Percentiles rank a stretch among this genome's conserved stretches.
phyloP scores from a whole-genome alignment of 2,888 invertebrate genomes.

The Aethes cnicana region DNA sequence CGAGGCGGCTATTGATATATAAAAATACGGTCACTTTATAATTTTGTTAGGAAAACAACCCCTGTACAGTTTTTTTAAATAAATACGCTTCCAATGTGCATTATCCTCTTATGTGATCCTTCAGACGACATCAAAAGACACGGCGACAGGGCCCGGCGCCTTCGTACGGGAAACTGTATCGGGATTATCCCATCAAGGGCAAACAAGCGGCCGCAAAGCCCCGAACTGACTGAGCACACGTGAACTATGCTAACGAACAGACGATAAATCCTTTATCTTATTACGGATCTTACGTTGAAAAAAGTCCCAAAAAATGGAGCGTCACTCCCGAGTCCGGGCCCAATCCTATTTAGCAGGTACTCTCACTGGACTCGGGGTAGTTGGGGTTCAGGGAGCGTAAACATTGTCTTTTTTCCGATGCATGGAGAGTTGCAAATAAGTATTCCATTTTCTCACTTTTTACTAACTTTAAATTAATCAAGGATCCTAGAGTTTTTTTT shows the following conservation, averaged over 20 bases:
- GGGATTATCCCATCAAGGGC: constrained; percentile 71
- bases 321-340: constrained; percentile 36
- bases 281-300: constrained; percentile 56
- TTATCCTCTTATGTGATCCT: constrained; percentile 47
- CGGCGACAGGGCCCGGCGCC: constrained; percentile 43
- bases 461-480: too few species aligned
- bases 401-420: neutral
- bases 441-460: neutral
- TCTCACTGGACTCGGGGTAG: constrained; percentile 10
- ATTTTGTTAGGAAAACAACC: too few species aligned
- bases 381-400: constrained; percentile 1
- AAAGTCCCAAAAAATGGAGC: constrained; percentile 40
- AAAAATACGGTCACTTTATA: too few species aligned
- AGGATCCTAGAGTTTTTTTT: neutral
- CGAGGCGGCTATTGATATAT: too few species aligned
- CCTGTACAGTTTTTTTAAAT: neutral
- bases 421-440: neutral
- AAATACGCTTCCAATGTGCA: neutral
- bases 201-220: constrained; percentile 69
- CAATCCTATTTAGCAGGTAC: constrained; percentile 42
- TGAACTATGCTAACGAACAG: constrained; percentile 76
- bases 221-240: constrained; percentile 54
- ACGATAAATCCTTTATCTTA: constrained; percentile 79
- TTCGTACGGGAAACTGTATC: constrained; percentile 58
- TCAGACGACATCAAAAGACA: constrained; percentile 57